These are phyloP conservation scores for Acropternis orthonyx DNA, from an alignment of 2,797 vertebrate species.

Conservation along the genomic window DNA sequence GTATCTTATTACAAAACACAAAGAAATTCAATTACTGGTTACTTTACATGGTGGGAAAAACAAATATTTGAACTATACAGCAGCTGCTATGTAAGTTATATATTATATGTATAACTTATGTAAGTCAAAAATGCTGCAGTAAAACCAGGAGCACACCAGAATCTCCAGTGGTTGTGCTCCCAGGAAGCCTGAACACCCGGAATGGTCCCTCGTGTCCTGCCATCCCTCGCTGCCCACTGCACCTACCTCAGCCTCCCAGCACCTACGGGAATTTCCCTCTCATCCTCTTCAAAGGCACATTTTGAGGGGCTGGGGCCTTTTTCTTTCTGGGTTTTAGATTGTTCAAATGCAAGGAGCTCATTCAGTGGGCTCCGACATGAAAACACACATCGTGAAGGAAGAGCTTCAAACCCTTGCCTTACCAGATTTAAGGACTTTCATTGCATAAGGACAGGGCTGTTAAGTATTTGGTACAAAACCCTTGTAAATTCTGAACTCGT, in stretches of 20 bases:
- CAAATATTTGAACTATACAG: fast-evolving
- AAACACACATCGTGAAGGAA: not conserved
- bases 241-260: not conserved
- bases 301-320: not conserved
- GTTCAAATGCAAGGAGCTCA: not conserved
- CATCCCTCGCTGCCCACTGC: not conserved
- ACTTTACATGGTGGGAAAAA: fast-evolving
- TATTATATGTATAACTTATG: too few species aligned
- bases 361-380: not conserved
- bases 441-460: not conserved
- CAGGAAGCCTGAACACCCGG: not conserved
- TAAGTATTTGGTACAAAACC: not conserved
- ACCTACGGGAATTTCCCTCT: not conserved
- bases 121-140: not conserved
- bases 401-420: not conserved
- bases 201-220: not conserved
- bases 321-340: not conserved
- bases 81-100: not conserved
- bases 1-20: not conserved
- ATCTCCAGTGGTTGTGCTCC: not conserved
- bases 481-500: not conserved
- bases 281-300: not conserved
- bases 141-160: not conserved
- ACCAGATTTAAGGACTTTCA: not conserved
- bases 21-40: not conserved